phyloP scores from a whole-genome alignment of 2,113 vertebrate genomes.

The Scalopus aquaticus region DNA sequence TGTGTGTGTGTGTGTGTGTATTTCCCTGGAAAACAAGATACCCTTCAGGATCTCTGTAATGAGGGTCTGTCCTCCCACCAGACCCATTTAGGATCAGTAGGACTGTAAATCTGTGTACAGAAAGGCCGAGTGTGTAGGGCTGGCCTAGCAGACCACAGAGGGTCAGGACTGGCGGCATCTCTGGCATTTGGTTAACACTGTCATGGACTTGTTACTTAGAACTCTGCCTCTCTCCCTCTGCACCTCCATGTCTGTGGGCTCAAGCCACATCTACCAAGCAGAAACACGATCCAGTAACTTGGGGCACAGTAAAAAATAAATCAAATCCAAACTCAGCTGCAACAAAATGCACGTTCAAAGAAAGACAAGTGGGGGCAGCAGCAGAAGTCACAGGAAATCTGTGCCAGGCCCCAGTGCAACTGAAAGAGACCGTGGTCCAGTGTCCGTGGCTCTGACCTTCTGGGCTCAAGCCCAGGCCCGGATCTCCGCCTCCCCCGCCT shows the following conservation, averaged over 20 bases:
- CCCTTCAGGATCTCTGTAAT: background rate
- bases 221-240: background rate
- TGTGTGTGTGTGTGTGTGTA: background rate
- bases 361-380: background rate
- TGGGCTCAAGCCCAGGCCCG: background rate
- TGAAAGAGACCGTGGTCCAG: background rate
- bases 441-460: accelerated
- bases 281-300: background rate
- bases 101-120: background rate
- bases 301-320: background rate
- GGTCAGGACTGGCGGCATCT: accelerated
- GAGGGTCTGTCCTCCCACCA: background rate
- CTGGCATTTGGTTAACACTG: background rate
- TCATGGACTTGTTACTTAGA: background rate
- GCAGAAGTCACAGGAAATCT: background rate
- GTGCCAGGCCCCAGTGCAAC: too few relatives aligned
- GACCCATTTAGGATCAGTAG: background rate
- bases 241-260: background rate
- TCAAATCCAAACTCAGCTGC: background rate
- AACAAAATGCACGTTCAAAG: background rate
- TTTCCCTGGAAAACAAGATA: background rate
- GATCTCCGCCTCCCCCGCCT: accelerated
- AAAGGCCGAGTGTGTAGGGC: background rate
- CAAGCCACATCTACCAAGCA: background rate
- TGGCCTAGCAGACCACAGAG: accelerated